phyloP scores from a whole-genome alignment of 2,888 invertebrate genomes.

The Drosophila diplacantha region DNA sequence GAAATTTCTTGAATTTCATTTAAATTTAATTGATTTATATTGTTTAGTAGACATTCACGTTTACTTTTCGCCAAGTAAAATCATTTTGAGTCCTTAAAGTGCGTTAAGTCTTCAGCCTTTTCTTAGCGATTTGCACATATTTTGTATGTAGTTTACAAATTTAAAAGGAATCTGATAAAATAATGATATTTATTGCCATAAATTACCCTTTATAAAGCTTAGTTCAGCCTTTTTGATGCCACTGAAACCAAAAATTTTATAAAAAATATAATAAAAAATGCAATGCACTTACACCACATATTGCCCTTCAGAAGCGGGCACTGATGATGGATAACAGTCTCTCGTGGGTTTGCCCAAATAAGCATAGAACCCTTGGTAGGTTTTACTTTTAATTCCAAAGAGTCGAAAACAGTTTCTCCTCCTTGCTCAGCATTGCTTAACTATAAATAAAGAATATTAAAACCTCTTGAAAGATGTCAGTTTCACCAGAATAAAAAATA shows the following conservation, averaged over 20 bases:
- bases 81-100: not conserved
- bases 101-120: too few relatives aligned
- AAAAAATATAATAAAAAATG: not conserved
- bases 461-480: not conserved
- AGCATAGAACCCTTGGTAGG: conserved; percentile 21
- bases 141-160: not conserved
- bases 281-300: conserved; percentile 26
- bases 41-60: not conserved
- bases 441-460: not conserved
- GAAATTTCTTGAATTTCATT: not conserved
- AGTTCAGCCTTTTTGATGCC: conserved; percentile 18
- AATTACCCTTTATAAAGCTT: not conserved
- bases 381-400: not conserved
- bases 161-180: not conserved
- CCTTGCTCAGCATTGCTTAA: conserved; percentile 17
- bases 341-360: conserved; percentile 5
- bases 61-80: not conserved
- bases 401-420: conserved; percentile 27
- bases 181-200: not conserved
- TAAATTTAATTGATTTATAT: not conserved
- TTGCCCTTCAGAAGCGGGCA: conserved; percentile 26
- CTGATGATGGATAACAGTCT: conserved; percentile 6
- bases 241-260: conserved; percentile 6
- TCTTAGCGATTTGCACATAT: not conserved
- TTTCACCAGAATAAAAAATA: not conserved